phyloP scores from a whole-genome alignment of 1,140 invertebrate genomes.

The Vollenhovia emeryi region DNA sequence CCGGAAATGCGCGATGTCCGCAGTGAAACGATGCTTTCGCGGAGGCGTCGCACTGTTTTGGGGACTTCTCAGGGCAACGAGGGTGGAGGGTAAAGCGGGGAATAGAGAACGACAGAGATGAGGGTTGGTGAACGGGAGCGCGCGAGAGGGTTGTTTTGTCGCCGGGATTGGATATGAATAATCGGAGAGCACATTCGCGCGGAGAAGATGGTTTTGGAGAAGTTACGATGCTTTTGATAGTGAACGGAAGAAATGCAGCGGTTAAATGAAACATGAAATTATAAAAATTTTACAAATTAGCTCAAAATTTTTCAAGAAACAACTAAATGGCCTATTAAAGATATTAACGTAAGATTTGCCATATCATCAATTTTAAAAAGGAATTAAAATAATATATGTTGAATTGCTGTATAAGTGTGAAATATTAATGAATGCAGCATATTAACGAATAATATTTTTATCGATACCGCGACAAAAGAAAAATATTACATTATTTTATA shows the following conservation, averaged over 20 bases:
- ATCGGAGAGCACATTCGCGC: conserved; percentile 3
- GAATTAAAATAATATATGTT: neutral
- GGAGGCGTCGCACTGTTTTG: conserved; percentile 24
- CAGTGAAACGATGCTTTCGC: conserved; percentile 42
- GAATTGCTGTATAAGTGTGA: too few relatives aligned
- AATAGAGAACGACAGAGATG: neutral
- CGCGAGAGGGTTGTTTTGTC: conserved; percentile 21
- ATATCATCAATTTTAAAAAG: neutral
- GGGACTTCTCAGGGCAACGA: neutral
- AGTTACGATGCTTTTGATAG: neutral
- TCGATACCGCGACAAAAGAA: too few relatives aligned
- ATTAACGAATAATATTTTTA: too few relatives aligned
- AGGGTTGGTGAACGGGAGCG: conserved; percentile 1
- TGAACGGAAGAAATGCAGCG: neutral
- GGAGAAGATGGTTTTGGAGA: neutral
- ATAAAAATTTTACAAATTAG: neutral
- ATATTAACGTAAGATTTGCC: neutral
- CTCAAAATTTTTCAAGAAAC: too few relatives aligned
- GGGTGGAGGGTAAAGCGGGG: neutral
- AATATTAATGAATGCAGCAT: too few relatives aligned
- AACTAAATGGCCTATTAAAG: neutral
- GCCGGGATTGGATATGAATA: conserved; percentile 34
- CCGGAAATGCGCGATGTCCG: conserved; percentile 67
- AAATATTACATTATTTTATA: too few relatives aligned
- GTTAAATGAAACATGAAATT: conserved; percentile 9